Percentiles rank a stretch among this genome's conserved stretches.
Conservation (phyloP, 2,797 vertebrate species). For the Periparus ater region DNA sequence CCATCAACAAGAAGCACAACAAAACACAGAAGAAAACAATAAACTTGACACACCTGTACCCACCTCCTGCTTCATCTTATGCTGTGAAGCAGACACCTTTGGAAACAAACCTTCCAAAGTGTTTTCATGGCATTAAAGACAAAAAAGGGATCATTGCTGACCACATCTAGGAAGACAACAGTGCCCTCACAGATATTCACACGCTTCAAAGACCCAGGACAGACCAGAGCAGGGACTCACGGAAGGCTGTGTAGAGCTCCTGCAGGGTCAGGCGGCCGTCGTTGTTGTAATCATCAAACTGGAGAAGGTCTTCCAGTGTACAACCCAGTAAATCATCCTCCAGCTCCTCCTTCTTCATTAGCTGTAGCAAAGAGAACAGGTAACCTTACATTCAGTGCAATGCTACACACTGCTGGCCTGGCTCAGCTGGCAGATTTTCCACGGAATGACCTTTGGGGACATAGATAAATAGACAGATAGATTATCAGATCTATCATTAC, state of each 20-base stretch:
- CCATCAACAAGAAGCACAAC: neutral
- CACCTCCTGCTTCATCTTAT: neutral
- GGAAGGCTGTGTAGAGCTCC: constrained; percentile 94
- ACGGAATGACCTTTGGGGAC: neutral
- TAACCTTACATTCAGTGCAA: neutral
- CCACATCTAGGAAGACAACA: neutral
- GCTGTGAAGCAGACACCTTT: neutral
- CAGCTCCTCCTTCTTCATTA: constrained; percentile 71
- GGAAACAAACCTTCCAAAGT: neutral
- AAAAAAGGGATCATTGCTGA: neutral
- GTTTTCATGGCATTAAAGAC: neutral
- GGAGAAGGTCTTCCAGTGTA: constrained; percentile 88
- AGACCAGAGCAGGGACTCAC: constrained; percentile 79
- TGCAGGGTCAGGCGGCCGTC: constrained; percentile 86
- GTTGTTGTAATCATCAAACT: constrained; percentile 92
- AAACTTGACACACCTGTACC: neutral
- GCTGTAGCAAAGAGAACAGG: constrained; percentile 42
- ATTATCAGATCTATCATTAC: rapidly evolving
- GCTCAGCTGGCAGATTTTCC: neutral
- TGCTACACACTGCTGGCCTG: neutral
- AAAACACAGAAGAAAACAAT: neutral
- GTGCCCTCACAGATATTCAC: neutral
- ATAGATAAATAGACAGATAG: neutral
- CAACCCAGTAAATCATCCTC: constrained; percentile 84
- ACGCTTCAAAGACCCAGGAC: neutral